Percentiles rank a stretch among this genome's conserved stretches.
Conservation (phyloP, 2,113 vertebrate species). For the Fulmarus glacialis region DNA sequence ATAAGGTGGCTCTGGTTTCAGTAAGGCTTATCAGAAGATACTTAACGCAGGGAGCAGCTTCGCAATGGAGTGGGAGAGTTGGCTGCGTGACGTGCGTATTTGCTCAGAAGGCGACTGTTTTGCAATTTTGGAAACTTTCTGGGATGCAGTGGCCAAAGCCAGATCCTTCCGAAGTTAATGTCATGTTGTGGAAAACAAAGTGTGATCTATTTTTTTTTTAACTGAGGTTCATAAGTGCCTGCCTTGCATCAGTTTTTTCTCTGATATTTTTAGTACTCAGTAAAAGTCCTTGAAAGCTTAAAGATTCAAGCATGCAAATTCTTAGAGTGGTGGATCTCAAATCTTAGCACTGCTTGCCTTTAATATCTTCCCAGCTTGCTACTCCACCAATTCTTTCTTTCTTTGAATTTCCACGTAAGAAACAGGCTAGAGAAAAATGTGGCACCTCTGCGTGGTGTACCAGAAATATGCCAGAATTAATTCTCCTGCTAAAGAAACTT, state of each 20-base stretch:
- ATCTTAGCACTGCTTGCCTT: neutral
- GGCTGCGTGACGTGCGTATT: neutral
- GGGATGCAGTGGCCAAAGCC: neutral
- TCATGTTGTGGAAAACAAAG: neutral
- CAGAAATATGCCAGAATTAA: neutral
- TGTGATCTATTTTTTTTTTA: neutral
- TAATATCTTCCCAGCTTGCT: neutral
- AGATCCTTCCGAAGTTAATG: neutral
- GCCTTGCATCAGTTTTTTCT: neutral
- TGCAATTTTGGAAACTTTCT: constrained; percentile 59
- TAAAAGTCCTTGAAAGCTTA: neutral
- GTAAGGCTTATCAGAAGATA: constrained; percentile 20
- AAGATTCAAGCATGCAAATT: neutral
- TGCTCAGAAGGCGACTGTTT: constrained; percentile 24
- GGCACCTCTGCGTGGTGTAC: neutral
- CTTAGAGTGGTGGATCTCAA: neutral
- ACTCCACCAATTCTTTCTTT: neutral
- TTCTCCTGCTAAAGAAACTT: neutral
- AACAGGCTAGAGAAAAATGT: fast-evolving
- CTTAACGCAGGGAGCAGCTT: neutral
- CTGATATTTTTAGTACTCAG: neutral
- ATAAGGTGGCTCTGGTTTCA: constrained; percentile 56
- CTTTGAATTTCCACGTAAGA: neutral
- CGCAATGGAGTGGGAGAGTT: neutral
- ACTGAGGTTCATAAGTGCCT: neutral